Percentiles rank a stretch among this genome's conserved stretches.
Evolutionary conservation across 2,888 invertebrate species (phyloP).

Genomic region (Drosophila kanekoi): DNA sequence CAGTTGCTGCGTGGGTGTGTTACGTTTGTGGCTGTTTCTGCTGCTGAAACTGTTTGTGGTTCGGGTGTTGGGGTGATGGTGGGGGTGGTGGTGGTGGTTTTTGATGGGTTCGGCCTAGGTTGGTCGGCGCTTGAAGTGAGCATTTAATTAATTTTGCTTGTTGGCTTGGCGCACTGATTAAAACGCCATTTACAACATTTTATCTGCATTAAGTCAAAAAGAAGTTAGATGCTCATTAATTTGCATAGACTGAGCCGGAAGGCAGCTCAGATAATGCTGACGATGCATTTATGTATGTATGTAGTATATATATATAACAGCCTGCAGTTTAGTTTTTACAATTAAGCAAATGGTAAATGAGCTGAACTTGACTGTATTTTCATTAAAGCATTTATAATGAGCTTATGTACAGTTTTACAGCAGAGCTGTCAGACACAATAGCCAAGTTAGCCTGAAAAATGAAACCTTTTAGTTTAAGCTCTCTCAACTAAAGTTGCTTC

Average conservation of each 20-base stretch:
- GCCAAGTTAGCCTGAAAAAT: conserved; percentile 1
- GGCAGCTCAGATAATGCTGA: conserved; percentile 11
- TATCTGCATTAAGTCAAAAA: conserved; percentile 51
- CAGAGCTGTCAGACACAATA: conserved; percentile 1
- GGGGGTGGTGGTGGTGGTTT: background rate
- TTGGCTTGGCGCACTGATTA: conserved; percentile 64
- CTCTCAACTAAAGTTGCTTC: conserved; percentile 3
- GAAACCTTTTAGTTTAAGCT: conserved; percentile 3
- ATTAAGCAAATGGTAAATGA: conserved; percentile 19
- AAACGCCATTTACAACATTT: conserved; percentile 70
- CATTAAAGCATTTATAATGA: background rate
- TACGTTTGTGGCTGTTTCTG: conserved; percentile 1
- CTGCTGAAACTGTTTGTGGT: background rate
- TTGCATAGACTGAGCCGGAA: conserved; percentile 35
- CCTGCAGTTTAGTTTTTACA: conserved; percentile 17
- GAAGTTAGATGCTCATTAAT: conserved; percentile 66
- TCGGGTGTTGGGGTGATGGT: background rate
- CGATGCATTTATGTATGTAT: conserved; percentile 3
- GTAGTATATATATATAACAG: background rate
- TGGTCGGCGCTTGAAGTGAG: conserved; percentile 49
- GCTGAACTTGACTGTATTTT: background rate
- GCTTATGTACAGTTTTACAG: background rate
- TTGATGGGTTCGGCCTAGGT: conserved; percentile 4
- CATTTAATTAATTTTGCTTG: conserved; percentile 74
- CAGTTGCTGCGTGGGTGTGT: background rate